Conservation (phyloP, 2,113 vertebrate genomes). For the Oryzias woworae region DNA sequence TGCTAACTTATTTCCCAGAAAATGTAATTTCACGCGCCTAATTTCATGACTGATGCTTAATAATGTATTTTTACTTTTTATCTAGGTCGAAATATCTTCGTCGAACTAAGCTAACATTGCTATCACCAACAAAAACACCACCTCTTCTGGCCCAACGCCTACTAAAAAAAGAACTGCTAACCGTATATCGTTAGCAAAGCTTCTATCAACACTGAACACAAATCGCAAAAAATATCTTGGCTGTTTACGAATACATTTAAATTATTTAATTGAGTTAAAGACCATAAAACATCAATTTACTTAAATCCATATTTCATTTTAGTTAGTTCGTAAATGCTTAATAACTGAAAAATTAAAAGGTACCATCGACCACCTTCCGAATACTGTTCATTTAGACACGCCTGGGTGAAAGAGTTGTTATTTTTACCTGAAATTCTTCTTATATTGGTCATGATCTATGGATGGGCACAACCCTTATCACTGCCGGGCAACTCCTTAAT, state of each 20-base stretch:
- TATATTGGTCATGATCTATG: conserved; percentile 29
- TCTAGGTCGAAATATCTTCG: conserved; percentile 1
- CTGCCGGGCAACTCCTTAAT: conserved; percentile 78
- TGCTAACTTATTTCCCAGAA: neutral
- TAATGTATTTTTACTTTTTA: neutral
- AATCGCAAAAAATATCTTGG: neutral
- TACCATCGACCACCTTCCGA: neutral
- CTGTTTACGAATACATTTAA: conserved; percentile 4
- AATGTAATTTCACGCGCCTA: no score
- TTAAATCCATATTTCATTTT: conserved; percentile 15
- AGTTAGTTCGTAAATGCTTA: conserved; percentile 47
- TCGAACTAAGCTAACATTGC: conserved; percentile 30
- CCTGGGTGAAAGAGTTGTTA: neutral
- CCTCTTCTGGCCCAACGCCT: conserved; percentile 39
- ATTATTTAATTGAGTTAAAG: conserved; percentile 26
- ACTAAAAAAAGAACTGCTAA: conserved; percentile 18
- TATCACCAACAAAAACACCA: conserved; percentile 51
- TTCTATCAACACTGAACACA: neutral
- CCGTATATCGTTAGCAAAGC: conserved; percentile 11
- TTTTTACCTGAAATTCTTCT: conserved; percentile 41
- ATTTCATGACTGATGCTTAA: rapidly evolving
- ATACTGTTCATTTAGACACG: no score
- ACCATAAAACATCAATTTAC: conserved; percentile 57
- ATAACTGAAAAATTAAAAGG: conserved; percentile 45
- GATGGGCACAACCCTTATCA: conserved; percentile 34